Evolutionary conservation across 2,797 vertebrate genomes (phyloP), one percentile per base, ranked within the genome.

Genomic region (Anas georgica): DNA sequence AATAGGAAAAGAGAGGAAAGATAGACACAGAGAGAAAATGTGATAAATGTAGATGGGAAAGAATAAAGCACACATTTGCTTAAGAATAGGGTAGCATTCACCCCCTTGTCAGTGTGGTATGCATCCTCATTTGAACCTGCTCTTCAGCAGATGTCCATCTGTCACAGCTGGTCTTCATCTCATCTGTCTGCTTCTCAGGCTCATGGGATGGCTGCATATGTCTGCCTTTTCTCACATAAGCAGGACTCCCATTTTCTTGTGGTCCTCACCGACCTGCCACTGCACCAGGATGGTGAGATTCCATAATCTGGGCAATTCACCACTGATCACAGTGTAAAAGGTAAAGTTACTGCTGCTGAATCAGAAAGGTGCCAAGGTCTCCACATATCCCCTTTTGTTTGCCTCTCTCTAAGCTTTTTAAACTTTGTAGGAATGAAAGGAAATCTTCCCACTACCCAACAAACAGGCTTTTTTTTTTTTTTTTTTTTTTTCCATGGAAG

Each of bases 91-190:
- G 45, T n/a, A 59, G 29, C 25, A 43, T 11, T 92, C 60, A 28
- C 28, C 41, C 20, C 10, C 33, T 63, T 77, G 45, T 26, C 46
- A 83, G 26, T n/a, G 52, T 4, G 20, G 12, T 13, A 66, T 48
- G 52, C 35, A 69, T 33, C 69, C 73, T 55, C 23, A 33, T 59
- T 72, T 89, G 91, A 87, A 58, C 54, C 22, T 6, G 4, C 3
- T 8, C 46, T 79, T 77, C 92, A 62, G 55, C 69, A 95, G 78
- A 64, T 75, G 15, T 64, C 37, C 26, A 26, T 81, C 81, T 89
- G 64, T 46, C 46, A 63, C 75, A 92, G 76, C 62, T 92, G 82
- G 52, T 54, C 88, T 84, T 63, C 86, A 93, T 81, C 78, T 55
- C n/a, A 64, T 16, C 58, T 4, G 0, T 79, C 59, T 93, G 43